These are phyloP conservation scores for Gallinago stenura DNA, from an alignment of 2,797 vertebrate genomes.

Conservation along the genomic window DNA sequence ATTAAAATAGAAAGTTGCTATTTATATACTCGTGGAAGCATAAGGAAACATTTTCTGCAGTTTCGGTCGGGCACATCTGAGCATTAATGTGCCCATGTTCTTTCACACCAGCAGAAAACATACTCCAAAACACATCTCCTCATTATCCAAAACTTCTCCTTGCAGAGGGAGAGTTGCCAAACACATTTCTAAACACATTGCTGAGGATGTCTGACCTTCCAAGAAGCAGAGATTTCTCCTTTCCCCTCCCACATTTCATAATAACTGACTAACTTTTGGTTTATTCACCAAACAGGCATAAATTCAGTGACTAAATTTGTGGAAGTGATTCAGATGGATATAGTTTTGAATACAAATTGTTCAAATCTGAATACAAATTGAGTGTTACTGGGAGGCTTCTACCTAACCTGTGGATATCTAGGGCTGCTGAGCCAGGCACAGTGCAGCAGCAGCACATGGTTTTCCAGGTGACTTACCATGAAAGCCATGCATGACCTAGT, in stretches of 20 bases:
- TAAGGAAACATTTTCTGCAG: background rate
- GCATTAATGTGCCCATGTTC: background rate
- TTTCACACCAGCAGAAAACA: background rate
- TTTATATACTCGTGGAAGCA: background rate
- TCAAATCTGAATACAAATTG: background rate
- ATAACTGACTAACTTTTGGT: background rate
- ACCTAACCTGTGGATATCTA: background rate
- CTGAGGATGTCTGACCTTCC: background rate
- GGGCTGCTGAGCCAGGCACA: background rate
- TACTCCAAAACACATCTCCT: background rate
- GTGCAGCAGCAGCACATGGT: background rate
- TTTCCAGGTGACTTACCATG: background rate
- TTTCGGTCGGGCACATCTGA: background rate
- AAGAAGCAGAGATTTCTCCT: background rate
- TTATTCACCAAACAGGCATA: background rate
- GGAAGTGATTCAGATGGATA: background rate
- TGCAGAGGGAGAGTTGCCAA: background rate
- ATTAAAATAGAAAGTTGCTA: slow-evolving; percentile 27
- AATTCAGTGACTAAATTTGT: background rate
- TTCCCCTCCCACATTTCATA: background rate
- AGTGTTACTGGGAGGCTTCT: background rate
- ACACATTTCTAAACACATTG: background rate
- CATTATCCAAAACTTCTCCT: background rate
- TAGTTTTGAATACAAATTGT: background rate
- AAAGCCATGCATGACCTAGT: background rate